Base-by-base conservation (phyloP, 2,888 invertebrate species). In the Drosophila birchii region DNA sequence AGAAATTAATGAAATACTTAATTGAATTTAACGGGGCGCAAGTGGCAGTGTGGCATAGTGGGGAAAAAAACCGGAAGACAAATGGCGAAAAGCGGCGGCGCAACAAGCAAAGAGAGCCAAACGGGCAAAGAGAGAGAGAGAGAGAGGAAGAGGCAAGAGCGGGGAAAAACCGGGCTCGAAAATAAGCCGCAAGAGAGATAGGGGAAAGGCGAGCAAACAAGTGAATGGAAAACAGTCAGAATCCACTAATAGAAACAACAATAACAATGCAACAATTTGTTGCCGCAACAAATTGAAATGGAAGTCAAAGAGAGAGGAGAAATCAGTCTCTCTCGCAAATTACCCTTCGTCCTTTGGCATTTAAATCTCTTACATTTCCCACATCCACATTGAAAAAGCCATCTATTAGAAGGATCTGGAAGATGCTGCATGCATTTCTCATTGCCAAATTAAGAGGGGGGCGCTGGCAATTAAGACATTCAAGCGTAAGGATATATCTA, bases 221-320 rank as follows among this genome's bases (percentile, higher is more conserved):
- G 68, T 81, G 81, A 81, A 86, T 78, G 79, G 76, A 79, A 81
- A 60, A 41, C 61, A 69, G 56, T 38, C 61, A 69, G 56, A 54
- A 29, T 51, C 18, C 44, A 29, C 14, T 23, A 66, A 55, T 18
- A 41, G 58, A 55, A 44, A 56, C 59, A 38, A 51, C 57, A 61
- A 49, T 75, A 76, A 71, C 80, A 72, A 78, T 80, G 88, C 88
- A 86, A 84, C 88, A 87, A 84, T 85, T 86, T 88, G 86, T 86
- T 86, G 84, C 84, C 79, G 75, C 75, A 80, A 69, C 75, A 78
- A 72, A 62, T 74, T 58, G 55, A 57, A 14, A 66, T 43, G 54
- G 26, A 23, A 18, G 38, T n/a, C 36, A 8, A 39, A 34, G 16
- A 11, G 32, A 59, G 12, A n/a, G 12, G 32, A 69, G 69, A 32